phyloP scores from a whole-genome alignment of 2,797 vertebrate genomes.

The Enteromius unitaeniatus region DNA sequence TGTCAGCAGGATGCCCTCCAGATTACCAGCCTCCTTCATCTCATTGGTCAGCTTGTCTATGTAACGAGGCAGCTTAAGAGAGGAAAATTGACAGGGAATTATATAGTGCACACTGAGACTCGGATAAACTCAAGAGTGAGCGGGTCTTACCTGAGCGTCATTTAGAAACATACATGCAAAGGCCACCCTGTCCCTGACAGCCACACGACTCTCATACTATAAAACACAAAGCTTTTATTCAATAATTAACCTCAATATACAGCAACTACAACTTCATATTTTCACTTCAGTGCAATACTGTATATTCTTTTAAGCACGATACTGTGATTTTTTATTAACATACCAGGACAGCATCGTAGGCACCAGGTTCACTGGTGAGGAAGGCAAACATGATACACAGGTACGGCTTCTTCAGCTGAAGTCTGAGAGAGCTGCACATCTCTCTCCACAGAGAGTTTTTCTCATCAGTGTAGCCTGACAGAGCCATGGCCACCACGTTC shows the following conservation, averaged over 20 bases:
- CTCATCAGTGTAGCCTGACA: conserved; percentile 97
- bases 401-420: conserved; percentile 94
- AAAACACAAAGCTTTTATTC: conserved; percentile 52
- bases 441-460: conserved; percentile 97
- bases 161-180: conserved; percentile 97
- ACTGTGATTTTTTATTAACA: conserved; percentile 53
- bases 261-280: background rate
- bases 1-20: conserved; percentile 95
- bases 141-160: conserved; percentile 85
- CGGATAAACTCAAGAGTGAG: background rate
- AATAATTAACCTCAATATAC: background rate
- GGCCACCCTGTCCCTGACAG: conserved; percentile 94
- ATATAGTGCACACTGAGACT: background rate
- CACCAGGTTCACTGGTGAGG: conserved; percentile 93
- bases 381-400: conserved; percentile 98
- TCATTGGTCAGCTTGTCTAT: conserved; percentile 94
- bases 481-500: conserved; percentile 97
- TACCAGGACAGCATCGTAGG: conserved; percentile 95
- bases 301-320: background rate
- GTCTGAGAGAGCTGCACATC: conserved; percentile 95
- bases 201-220: conserved; percentile 92
- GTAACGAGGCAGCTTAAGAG: conserved; percentile 89
- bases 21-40: conserved; percentile 96
- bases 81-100: conserved; percentile 13
- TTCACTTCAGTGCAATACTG: background rate